A percentile compares a stretch with the other conserved stretches of the same genome.
Evolutionary conservation across 2,113 vertebrate genomes (phyloP).

Genomic region (Vicugna pacos): DNA sequence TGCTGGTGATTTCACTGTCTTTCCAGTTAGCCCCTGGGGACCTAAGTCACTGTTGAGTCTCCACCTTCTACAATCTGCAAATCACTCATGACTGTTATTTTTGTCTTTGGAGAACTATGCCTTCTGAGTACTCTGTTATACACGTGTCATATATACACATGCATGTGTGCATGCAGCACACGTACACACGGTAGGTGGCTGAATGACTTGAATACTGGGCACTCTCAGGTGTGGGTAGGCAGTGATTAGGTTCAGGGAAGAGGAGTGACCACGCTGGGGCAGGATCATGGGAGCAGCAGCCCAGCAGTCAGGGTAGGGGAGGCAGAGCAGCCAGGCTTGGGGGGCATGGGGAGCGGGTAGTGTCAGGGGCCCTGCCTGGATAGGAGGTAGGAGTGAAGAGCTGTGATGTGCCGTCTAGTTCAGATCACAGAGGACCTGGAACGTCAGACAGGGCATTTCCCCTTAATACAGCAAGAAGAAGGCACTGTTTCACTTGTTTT

Average conservation of each 20-base stretch:
- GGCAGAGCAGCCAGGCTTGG: background rate
- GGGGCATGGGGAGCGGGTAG: accelerated
- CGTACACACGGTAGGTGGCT: background rate
- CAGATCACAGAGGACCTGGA: background rate
- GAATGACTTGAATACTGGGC: background rate
- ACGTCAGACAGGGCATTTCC: background rate
- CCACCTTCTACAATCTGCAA: background rate
- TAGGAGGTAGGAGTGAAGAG: background rate
- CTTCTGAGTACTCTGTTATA: background rate
- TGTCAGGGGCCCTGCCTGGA: background rate
- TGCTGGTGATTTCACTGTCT: background rate
- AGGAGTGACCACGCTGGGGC: accelerated
- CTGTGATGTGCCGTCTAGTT: accelerated
- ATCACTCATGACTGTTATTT: background rate
- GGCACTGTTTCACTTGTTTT: background rate
- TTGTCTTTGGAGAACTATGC: background rate
- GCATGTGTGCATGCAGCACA: too few species aligned
- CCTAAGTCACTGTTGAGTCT: background rate
- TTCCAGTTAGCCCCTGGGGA: background rate
- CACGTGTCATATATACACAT: background rate
- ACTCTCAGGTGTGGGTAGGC: background rate
- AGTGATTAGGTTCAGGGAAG: background rate
- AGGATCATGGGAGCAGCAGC: background rate
- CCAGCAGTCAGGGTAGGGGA: too few species aligned
- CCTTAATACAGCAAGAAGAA: background rate